Evolutionary conservation across 2,113 vertebrate genomes (phyloP), one percentile per base, ranked within the genome.

Genomic region (Aegithalos caudatus): DNA sequence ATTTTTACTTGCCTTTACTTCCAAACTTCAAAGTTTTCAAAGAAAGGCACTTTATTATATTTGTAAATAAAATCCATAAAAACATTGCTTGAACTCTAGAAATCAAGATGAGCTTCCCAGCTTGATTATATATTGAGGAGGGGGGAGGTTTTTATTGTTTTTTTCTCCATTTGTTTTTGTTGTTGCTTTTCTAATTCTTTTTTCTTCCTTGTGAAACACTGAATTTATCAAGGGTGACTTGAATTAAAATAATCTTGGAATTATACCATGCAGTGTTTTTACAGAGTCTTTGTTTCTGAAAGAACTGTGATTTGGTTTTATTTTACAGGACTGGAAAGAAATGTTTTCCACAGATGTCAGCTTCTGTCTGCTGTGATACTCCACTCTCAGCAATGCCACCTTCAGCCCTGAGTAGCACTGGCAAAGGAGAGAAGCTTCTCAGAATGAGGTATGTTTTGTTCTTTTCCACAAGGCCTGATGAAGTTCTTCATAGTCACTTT

Each of bases 241-340:
- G 29, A 80, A 65, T 35, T 60, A 48, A 23, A 40, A 9, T 58
- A 65, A 45, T 54, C 50, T 88, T 89, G 33, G 65, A 73, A 58
- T 61, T 72, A 33, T 4, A 21, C 19, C 38, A 24, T 31, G 12
- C 8, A 33, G 2, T 70, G 21, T 31, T 94, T 86, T 93, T 73
- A 45, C 10, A 47, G 28, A 60, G 9, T 29, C 24, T 27, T 50
- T 53, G 31, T 64, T 90, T 86, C 74, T 93, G 47, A 94, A 73
- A 80, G 56, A 81, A 29, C 11, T 83, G 24, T 90, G 20, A 31
- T 14, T 81, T 91, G 20, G 19, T 51, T 90, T 90, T 92, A 62
- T 86, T 29, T 94, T 90, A 66, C 94, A 97, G 95, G 56, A 40
- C 17, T 91, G 50, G 65, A 94, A 81, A 60, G 37, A 67, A 71